These are phyloP conservation scores for Oophaga sylvatica DNA, from an alignment of 2,797 vertebrate species.

Conservation along the genomic window DNA sequence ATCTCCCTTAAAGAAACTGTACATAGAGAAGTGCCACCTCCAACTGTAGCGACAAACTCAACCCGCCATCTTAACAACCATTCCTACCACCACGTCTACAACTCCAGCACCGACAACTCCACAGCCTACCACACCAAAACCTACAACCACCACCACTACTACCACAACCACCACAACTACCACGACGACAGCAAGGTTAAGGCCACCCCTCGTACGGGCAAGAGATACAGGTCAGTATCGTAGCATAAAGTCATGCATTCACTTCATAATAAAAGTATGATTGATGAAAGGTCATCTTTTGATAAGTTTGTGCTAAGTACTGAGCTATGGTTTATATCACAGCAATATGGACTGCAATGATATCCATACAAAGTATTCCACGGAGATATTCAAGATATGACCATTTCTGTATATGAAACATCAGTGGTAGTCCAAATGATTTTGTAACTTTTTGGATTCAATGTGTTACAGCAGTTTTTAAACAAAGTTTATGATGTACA, in stretches of 20 bases:
- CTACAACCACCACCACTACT: conserved; percentile 63
- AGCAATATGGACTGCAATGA: no score
- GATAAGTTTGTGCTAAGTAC: not conserved
- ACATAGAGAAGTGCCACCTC: conserved; percentile 37
- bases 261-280: not conserved
- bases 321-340: no score
- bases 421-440: not conserved
- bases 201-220: conserved; percentile 73
- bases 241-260: not conserved
- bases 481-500: no score
- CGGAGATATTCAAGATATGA: not conserved
- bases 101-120: conserved; percentile 52
- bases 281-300: not conserved
- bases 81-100: conserved; percentile 32
- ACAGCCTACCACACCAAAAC: conserved; percentile 63
- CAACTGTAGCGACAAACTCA: conserved; percentile 3
- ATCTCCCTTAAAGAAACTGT: conserved; percentile 28
- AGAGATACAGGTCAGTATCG: conserved; percentile 77
- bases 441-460: not conserved
- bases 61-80: conserved; percentile 7
- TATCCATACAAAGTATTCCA: not conserved
- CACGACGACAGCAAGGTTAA: conserved; percentile 66
- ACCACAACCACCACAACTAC: conserved; percentile 55
- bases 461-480: no score
- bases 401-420: not conserved